phyloP scores from a whole-genome alignment of 1,140 invertebrate genomes.

The Eubasilissa regina region DNA sequence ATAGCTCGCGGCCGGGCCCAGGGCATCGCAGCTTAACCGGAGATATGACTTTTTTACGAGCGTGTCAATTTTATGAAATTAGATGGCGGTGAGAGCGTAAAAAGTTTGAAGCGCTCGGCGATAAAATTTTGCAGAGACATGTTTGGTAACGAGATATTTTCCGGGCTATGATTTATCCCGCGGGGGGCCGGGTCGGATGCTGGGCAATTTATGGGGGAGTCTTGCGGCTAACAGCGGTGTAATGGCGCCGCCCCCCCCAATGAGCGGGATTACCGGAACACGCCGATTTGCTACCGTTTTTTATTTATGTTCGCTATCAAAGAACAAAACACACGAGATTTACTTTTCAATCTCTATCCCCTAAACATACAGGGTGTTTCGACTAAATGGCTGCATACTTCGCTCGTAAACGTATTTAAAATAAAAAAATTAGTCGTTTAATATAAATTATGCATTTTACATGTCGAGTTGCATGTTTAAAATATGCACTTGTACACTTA shows the following conservation, averaged over 20 bases:
- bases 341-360: constrained; percentile 13
- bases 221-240: constrained; percentile 41
- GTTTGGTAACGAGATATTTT: constrained; percentile 48
- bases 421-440: too few species aligned
- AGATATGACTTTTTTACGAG: constrained; percentile 40
- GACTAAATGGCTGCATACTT: too few species aligned
- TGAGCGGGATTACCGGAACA: constrained; percentile 40
- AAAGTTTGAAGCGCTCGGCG: constrained; percentile 47
- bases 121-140: constrained; percentile 48
- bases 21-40: not conserved
- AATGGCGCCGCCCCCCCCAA: constrained; percentile 39
- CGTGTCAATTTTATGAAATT: constrained; percentile 45
- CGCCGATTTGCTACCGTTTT: constrained; percentile 36
- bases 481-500: too few species aligned
- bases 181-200: constrained; percentile 26
- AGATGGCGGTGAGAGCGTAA: constrained; percentile 40
- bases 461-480: too few species aligned
- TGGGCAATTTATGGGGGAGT: constrained; percentile 42
- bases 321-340: constrained; percentile 1
- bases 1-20: not conserved
- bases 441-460: too few species aligned
- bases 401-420: too few species aligned
- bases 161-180: constrained; percentile 43
- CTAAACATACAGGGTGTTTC: too few species aligned
- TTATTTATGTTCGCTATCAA: constrained; percentile 12